Conservation (phyloP, 2,113 vertebrate species). For the Romanogobio albipinnatus region DNA sequence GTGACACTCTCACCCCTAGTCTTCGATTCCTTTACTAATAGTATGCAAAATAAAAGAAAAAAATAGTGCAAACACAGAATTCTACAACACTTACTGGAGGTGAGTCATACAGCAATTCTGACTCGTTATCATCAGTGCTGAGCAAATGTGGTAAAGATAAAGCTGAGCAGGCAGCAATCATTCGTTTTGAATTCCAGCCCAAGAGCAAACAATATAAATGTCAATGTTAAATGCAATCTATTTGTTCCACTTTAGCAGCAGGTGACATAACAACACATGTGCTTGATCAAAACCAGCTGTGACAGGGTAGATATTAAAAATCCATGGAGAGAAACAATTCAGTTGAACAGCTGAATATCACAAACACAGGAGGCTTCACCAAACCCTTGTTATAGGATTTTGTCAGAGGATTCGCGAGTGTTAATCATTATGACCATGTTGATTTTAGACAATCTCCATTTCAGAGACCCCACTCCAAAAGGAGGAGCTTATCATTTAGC, state of each 20-base stretch:
- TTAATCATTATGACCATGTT: neutral
- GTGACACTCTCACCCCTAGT: neutral
- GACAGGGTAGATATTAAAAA: conserved; percentile 37
- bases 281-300: conserved; percentile 30
- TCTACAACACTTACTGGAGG: neutral
- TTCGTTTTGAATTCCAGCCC: neutral
- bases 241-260: conserved; percentile 35
- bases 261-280: conserved; percentile 14
- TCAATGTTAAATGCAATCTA: conserved; percentile 36
- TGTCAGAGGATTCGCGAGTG: neutral
- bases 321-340: conserved; percentile 3
- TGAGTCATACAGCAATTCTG: neutral
- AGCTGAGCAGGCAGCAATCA: conserved; percentile 20
- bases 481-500: neutral
- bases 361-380: conserved; percentile 10
- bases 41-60: neutral
- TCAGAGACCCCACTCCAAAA: neutral
- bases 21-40: neutral
- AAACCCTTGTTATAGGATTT: neutral
- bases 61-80: neutral
- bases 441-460: neutral
- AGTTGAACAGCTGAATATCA: conserved; percentile 6
- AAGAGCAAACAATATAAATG: conserved; percentile 33
- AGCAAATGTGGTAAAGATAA: conserved; percentile 10
- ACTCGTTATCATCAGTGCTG: neutral